Conservation (phyloP, 2,797 vertebrate species). For the Cuculus canorus region DNA sequence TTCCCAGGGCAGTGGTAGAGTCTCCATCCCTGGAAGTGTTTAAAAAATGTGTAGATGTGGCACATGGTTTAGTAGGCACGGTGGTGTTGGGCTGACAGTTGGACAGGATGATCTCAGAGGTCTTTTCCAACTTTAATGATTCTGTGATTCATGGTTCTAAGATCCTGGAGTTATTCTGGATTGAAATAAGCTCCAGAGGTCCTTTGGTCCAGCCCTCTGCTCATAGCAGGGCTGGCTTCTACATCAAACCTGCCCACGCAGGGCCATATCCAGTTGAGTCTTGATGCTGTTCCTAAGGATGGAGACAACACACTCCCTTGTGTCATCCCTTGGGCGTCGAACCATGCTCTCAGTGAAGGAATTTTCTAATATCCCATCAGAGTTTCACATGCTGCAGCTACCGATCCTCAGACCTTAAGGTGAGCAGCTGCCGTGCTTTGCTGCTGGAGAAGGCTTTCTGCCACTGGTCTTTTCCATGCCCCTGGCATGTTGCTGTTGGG, state of each 20-base stretch:
- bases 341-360: not conserved
- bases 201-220: not conserved
- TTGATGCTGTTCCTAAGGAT: not conserved
- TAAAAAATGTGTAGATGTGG: no score
- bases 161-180: not conserved
- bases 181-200: not conserved
- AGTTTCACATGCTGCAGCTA: not conserved
- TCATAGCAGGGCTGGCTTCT: not conserved
- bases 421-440: not conserved
- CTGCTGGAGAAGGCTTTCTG: not conserved
- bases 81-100: no score
- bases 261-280: not conserved
- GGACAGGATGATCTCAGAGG: no score
- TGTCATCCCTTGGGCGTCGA: not conserved
- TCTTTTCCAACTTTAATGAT: no score
- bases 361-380: fast-evolving
- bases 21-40: no score
- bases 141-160: not conserved
- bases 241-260: not conserved
- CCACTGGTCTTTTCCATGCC: fast-evolving
- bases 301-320: not conserved
- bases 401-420: fast-evolving
- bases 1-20: no score
- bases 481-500: not conserved
- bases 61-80: no score